These are phyloP conservation scores for Morphnarchus princeps DNA, from an alignment of 2,113 vertebrate genomes.

Conservation along the genomic window DNA sequence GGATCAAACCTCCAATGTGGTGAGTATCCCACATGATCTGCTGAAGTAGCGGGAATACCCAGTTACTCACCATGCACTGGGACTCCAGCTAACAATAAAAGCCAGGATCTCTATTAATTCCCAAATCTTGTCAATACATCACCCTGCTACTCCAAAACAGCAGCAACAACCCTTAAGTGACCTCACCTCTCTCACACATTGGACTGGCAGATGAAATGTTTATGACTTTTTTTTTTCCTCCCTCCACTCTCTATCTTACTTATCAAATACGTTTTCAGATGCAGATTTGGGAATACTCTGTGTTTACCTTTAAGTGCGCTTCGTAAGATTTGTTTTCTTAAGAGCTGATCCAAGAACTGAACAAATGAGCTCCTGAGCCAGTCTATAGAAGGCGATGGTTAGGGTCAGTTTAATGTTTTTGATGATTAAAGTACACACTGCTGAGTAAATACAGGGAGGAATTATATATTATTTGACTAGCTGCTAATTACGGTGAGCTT, in stretches of 20 bases:
- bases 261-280: background rate
- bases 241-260: background rate
- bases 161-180: background rate
- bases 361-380: constrained; percentile 7
- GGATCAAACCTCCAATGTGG: background rate
- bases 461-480: constrained; percentile 37
- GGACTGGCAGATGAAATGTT: background rate
- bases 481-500: constrained; percentile 14
- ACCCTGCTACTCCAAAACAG: background rate
- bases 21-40: background rate
- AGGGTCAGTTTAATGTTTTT: constrained; percentile 35
- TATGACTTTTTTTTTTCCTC: background rate
- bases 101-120: background rate
- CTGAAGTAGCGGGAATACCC: background rate
- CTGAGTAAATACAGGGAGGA: constrained; percentile 19
- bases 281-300: background rate
- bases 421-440: constrained; percentile 38
- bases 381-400: background rate
- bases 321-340: constrained; percentile 40
- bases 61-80: background rate
- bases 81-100: background rate
- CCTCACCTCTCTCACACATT: background rate
- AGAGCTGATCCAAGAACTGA: constrained; percentile 13
- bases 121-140: background rate
- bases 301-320: background rate